Percentiles rank a stretch among this genome's conserved stretches.
Conservation (phyloP, 2,113 vertebrate genomes). For the Microcebus ravelobensis region DNA sequence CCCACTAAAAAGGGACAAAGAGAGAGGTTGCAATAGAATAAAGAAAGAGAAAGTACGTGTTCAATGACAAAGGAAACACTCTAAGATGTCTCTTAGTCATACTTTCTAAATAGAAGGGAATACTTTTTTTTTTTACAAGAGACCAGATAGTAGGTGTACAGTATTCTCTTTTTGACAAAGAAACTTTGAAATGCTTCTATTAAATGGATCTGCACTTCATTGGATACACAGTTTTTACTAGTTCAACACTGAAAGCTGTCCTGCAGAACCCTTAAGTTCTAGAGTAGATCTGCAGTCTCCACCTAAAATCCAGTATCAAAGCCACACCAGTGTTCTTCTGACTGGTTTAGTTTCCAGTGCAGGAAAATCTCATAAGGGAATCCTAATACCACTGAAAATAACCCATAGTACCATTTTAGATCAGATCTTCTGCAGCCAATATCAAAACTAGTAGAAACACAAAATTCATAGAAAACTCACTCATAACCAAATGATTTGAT, state of each 20-base stretch:
- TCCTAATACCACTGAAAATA: neutral
- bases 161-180: neutral
- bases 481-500: neutral
- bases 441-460: neutral
- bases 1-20: neutral
- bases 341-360: neutral
- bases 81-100: neutral
- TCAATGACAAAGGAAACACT: neutral
- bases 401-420: neutral
- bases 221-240: neutral
- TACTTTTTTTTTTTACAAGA: neutral
- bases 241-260: neutral
- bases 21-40: neutral
- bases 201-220: neutral
- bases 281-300: neutral
- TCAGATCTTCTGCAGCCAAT: neutral
- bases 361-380: neutral
- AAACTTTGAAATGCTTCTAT: neutral
- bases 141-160: neutral
- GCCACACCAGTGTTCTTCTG: neutral
- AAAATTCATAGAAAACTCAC: neutral
- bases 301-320: neutral
- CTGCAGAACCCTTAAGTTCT: neutral
- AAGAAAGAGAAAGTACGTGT: neutral
- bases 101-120: neutral